These are phyloP conservation scores for Trachurus trachurus DNA, from an alignment of 2,797 vertebrate species.

Conservation along the genomic window DNA sequence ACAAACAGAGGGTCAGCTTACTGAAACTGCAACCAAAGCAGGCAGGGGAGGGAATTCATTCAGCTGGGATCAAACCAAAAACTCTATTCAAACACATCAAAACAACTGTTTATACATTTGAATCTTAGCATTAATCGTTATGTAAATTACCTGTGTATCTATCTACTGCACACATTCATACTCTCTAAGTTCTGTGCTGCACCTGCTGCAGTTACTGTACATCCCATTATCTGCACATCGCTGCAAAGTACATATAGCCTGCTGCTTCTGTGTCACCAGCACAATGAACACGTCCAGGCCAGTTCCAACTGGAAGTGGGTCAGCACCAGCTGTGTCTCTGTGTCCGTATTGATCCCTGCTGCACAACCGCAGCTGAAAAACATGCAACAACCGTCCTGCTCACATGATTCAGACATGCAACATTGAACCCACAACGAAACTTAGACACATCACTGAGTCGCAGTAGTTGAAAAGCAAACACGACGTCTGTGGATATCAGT, in stretches of 20 bases:
- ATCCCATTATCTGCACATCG: constrained; percentile 16
- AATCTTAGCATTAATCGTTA: background rate
- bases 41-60: background rate
- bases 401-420: background rate
- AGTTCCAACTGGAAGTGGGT: constrained; percentile 65
- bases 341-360: constrained; percentile 51
- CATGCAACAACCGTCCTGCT: background rate
- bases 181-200: background rate
- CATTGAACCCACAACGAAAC: constrained; percentile 28
- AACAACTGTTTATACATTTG: background rate
- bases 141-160: background rate
- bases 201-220: background rate
- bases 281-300: constrained; percentile 23
- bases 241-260: background rate
- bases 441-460: background rate
- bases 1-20: background rate
- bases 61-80: background rate
- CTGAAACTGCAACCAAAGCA: background rate
- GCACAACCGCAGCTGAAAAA: constrained; percentile 12
- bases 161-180: background rate
- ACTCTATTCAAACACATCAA: background rate
- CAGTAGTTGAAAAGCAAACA: constrained; percentile 3
- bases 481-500: background rate
- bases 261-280: constrained; percentile 35
- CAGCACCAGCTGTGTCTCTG: constrained; percentile 40